A percentile compares a stretch with the other conserved stretches of the same genome.
Evolutionary conservation across 2,797 vertebrate genomes (phyloP).

Genomic region (Danio jaintianensis): DNA sequence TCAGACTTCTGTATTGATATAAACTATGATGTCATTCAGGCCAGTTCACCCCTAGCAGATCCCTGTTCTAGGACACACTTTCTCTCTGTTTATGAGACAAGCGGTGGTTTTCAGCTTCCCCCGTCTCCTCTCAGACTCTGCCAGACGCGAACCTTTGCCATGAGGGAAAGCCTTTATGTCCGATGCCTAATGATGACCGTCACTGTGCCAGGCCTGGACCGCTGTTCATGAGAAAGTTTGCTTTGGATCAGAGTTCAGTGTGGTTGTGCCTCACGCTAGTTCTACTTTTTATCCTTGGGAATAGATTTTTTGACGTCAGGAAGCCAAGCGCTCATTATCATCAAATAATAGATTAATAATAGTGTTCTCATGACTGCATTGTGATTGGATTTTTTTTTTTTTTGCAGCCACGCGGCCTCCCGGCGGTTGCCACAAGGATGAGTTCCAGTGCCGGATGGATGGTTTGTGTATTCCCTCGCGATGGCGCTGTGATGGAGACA

Average conservation of each 20-base stretch:
- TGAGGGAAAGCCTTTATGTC: conserved; percentile 63
- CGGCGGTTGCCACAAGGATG: conserved; percentile 92
- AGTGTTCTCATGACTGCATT: neutral
- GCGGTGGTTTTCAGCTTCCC: conserved; percentile 51
- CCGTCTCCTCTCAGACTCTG: conserved; percentile 2
- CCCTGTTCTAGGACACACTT: conserved; percentile 44
- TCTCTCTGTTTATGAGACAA: conserved; percentile 48
- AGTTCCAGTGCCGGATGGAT: conserved; percentile 96
- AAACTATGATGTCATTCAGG: conserved; percentile 13
- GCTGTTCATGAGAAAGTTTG: conserved; percentile 42
- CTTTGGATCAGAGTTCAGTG: conserved; percentile 22
- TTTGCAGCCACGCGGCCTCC: conserved; percentile 90
- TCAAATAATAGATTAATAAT: conserved; percentile 15
- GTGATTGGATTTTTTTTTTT: conserved; percentile 37
- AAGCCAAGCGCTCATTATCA: neutral
- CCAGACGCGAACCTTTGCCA: conserved; percentile 66
- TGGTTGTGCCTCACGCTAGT: conserved; percentile 11
- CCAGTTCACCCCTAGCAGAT: conserved; percentile 22
- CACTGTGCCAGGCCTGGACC: conserved; percentile 38
- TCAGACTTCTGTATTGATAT: neutral
- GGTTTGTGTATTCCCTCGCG: conserved; percentile 94
- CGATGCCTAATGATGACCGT: conserved; percentile 26
- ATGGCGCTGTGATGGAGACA: conserved; percentile 96
- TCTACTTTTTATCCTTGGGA: neutral
- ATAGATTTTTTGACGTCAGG: conserved; percentile 22